Evolutionary conservation across 37 sponge, comb jelly and placozoan genomes (phyloP), one percentile per base, ranked within the genome.

Genomic region (Sycon ciliatum): DNA sequence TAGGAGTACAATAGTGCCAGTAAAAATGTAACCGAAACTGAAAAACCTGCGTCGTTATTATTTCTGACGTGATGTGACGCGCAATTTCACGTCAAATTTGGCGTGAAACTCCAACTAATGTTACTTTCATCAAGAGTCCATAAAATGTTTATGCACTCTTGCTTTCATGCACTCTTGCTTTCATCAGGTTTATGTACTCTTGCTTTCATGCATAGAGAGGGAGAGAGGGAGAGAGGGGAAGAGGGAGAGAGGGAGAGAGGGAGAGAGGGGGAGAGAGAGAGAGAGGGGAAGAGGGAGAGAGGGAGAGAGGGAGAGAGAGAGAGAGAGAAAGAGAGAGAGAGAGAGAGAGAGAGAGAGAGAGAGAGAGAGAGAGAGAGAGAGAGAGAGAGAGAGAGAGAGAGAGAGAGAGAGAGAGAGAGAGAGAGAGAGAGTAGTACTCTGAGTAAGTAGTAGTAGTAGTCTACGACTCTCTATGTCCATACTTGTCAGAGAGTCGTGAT

Each of bases 301-400:
- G 23, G 62, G 23, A 28, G 23, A 28, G 23, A 20, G 24, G 62
- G 16, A 20, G 23, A 66, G 20, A 20, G 30, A 32, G 7, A 22
- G n/a, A 4, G n/a, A 22, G n/a, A 32, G 32, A 4, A 22, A 6
- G 11, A 18, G 39, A 9, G 18, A 55, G 73, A 72, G 56, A 11
- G 75, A 37, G 63, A 69, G 49, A 69, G 70, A 69, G 70, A 69
- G 70, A 69, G 70, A 69, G 70, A 69, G 70, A 69, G 70, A 69
- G 49, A 69, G 70, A 69, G 70, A 69, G 70, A 69, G 70, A 69
- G 70, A 69, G 70, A 69, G 70, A 69, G 70, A 69, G 70, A 69
- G 70, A 69, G 70, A 69, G 70, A 69, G 70, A 69, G 70, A 69
- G 70, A 69, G 70, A 69, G 70, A 69, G 49, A 38, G 49, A 37